Evolutionary conservation across 2,888 invertebrate species (phyloP).

Genomic region (Ormia ochracea): DNA sequence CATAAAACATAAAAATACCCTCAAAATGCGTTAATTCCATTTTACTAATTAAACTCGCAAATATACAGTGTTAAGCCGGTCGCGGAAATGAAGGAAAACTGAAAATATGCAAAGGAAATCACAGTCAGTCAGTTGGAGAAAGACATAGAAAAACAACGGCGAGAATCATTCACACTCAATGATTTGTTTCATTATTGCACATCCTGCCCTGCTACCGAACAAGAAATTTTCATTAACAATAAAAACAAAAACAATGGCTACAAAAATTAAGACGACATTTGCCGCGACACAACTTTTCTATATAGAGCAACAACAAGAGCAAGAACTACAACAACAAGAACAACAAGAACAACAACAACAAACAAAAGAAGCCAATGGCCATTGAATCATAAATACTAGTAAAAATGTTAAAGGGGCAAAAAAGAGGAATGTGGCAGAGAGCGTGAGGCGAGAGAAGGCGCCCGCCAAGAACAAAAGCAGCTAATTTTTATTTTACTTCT

Average conservation of each 20-base stretch:
- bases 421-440: neutral
- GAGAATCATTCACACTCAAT: constrained; percentile 73
- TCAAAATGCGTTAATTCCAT: constrained; percentile 74
- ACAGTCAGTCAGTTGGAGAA: constrained; percentile 48
- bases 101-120: constrained; percentile 56
- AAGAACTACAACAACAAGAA: constrained; percentile 44
- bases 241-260: constrained; percentile 67
- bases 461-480: neutral
- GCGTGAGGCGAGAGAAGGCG: neutral
- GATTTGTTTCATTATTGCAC: constrained; percentile 74
- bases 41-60: constrained; percentile 75
- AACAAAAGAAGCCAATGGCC: constrained; percentile 52
- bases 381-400: constrained; percentile 45
- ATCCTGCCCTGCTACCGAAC: constrained; percentile 63
- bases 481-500: constrained; percentile 40
- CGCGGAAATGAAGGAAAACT: constrained; percentile 39
- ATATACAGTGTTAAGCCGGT: constrained; percentile 65
- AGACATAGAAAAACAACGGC: constrained; percentile 34
- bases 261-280: constrained; percentile 66
- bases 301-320: neutral
- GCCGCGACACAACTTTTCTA: constrained; percentile 55
- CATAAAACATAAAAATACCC: constrained; percentile 60
- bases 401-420: neutral
- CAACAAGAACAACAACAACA: neutral
- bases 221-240: constrained; percentile 76